These are phyloP conservation scores for Cetoscarus ocellatus DNA, from an alignment of 2,797 vertebrate species.

Conservation along the genomic window DNA sequence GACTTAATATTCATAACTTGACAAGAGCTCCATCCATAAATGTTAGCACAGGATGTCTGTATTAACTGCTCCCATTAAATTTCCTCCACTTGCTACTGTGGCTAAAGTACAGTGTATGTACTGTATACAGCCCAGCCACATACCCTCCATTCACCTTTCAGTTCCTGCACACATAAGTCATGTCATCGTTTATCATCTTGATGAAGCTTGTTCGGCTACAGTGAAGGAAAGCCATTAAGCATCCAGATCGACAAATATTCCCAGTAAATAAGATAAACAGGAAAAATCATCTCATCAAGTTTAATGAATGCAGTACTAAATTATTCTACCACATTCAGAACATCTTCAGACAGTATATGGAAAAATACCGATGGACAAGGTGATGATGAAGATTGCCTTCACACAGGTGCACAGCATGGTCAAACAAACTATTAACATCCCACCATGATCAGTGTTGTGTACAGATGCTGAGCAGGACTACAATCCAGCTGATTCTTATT, in stretches of 20 bases:
- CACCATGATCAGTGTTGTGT: not conserved
- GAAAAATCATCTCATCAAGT: constrained; percentile 15
- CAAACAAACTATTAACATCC: not conserved
- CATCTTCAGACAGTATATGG: not conserved
- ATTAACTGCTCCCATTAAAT: constrained; percentile 35
- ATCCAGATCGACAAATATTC: constrained; percentile 34
- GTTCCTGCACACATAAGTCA: not conserved
- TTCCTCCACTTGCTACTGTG: constrained; percentile 16
- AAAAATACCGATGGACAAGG: not conserved
- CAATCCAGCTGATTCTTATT: not conserved
- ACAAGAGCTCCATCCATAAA: constrained; percentile 9
- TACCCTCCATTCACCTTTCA: constrained; percentile 42
- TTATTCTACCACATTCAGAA: constrained; percentile 3
- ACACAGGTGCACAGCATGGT: not conserved
- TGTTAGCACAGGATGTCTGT: constrained; percentile 17
- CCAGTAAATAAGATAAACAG: constrained; percentile 21
- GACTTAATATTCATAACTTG: constrained; percentile 15
- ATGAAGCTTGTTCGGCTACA: constrained; percentile 36
- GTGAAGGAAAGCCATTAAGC: constrained; percentile 10
- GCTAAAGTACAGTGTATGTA: constrained; percentile 16
- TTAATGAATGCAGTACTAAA: not conserved
- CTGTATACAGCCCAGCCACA: constrained; percentile 20
- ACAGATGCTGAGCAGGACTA: not conserved
- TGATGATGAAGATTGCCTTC: not conserved
- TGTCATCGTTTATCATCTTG: not conserved